Conservation (phyloP, 2,797 vertebrate genomes). For the Austrolebias charrua region DNA sequence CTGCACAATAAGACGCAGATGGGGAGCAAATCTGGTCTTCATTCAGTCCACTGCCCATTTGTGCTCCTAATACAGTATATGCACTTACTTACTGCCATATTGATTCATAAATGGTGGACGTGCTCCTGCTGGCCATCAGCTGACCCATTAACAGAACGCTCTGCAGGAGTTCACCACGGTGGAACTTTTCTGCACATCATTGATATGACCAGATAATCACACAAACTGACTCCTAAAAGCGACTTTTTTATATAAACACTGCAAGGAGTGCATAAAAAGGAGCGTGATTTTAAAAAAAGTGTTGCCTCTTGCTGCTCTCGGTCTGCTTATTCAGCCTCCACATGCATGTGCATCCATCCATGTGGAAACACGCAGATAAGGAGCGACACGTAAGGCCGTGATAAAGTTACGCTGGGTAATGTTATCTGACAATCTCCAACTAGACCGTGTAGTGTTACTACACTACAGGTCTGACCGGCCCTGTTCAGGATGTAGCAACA, state of each 20-base stretch:
- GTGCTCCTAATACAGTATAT: conserved; percentile 21
- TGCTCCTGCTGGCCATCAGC: conserved; percentile 37
- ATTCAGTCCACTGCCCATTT: background rate
- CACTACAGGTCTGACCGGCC: conserved; percentile 29
- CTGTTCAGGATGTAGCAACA: background rate
- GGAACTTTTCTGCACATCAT: conserved; percentile 15
- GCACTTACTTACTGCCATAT: conserved; percentile 31
- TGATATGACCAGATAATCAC: conserved; percentile 18
- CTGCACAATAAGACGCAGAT: background rate
- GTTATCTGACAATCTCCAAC: conserved; percentile 60
- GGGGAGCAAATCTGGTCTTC: conserved; percentile 7
- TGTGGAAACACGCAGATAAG: conserved; percentile 49
- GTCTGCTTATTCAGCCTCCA: conserved; percentile 37
- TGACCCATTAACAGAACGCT: conserved; percentile 39
- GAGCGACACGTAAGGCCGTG: conserved; percentile 55
- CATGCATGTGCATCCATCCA: conserved; percentile 43
- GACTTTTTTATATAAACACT: conserved; percentile 17
- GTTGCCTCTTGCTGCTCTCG: conserved; percentile 22
- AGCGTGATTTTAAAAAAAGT: conserved; percentile 23
- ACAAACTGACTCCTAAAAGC: conserved; percentile 8
- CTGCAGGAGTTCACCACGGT: background rate
- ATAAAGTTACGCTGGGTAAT: conserved; percentile 62
- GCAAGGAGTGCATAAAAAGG: conserved; percentile 15
- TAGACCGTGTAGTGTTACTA: conserved; percentile 1
- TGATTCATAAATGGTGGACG: conserved; percentile 45